These are phyloP conservation scores for Lampris incognitus DNA, from an alignment of 2,113 vertebrate species.

Conservation along the genomic window DNA sequence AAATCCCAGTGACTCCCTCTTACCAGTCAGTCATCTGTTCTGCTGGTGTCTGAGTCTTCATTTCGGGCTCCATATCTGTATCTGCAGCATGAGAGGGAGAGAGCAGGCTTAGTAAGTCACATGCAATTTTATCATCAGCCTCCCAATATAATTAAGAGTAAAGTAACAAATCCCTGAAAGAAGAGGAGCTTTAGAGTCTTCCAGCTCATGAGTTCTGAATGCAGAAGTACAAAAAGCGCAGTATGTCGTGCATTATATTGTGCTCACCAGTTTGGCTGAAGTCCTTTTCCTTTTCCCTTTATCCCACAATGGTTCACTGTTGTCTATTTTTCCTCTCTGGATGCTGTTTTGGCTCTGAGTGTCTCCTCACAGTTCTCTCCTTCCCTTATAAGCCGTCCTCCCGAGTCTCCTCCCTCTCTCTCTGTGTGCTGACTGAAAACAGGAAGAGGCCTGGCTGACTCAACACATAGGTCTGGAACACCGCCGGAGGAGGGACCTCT, in stretches of 20 bases:
- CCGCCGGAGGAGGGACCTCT: slow-evolving; percentile 17
- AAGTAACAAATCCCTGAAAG: neutral
- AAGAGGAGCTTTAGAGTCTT: neutral
- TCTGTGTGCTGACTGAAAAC: slow-evolving; percentile 54
- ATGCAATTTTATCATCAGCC: too few relatives aligned
- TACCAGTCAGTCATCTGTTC: slow-evolving; percentile 65
- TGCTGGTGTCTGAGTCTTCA: slow-evolving; percentile 42
- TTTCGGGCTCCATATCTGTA: slow-evolving; percentile 69
- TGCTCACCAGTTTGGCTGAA: slow-evolving; percentile 59
- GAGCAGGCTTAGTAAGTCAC: too few relatives aligned
- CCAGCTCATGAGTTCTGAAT: neutral
- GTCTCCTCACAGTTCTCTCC: neutral
- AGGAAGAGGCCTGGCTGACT: slow-evolving; percentile 58
- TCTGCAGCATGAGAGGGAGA: slow-evolving; percentile 18
- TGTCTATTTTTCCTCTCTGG: slow-evolving; percentile 6
- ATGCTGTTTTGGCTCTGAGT: slow-evolving; percentile 25
- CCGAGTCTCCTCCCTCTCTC: slow-evolving; percentile 55
- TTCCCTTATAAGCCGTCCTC: slow-evolving; percentile 55
- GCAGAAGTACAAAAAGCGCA: neutral
- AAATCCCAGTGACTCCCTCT: slow-evolving; percentile 30
- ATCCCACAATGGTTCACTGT: neutral
- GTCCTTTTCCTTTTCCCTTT: neutral
- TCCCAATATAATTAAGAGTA: too few relatives aligned
- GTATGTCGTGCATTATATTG: neutral
- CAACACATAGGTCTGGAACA: slow-evolving; percentile 8